Evolutionary conservation across 2,113 vertebrate species (phyloP).

Genomic region (Myrmophylax atrothorax): DNA sequence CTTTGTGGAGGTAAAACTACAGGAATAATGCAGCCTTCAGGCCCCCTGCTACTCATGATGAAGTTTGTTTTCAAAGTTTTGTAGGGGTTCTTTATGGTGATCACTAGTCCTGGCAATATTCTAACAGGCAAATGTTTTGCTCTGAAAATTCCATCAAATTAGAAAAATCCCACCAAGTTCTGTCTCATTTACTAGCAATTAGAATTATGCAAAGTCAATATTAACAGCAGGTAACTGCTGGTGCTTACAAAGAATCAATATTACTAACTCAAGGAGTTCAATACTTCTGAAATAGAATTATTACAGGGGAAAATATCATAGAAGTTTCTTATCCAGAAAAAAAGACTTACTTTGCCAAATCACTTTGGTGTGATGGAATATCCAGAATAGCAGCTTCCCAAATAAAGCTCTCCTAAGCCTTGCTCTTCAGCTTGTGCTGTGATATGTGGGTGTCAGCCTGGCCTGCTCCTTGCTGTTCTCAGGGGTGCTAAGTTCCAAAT

Average conservation of each 20-base stretch:
- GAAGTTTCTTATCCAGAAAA: neutral
- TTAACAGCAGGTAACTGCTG: neutral
- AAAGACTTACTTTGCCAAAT: neutral
- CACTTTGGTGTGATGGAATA: neutral
- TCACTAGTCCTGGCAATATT: neutral
- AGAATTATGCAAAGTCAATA: neutral
- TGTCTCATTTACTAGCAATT: neutral
- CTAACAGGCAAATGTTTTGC: neutral
- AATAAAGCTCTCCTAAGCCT: slow-evolving; percentile 16
- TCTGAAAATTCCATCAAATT: neutral
- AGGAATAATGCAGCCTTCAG: neutral
- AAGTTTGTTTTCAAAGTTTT: neutral
- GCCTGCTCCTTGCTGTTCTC: neutral
- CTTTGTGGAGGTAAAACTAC: neutral
- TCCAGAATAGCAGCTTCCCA: slow-evolving; percentile 41
- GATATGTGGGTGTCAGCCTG: slow-evolving; percentile 33
- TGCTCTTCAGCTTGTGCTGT: neutral
- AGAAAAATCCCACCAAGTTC: neutral
- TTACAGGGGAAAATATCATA: neutral
- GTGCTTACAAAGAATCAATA: neutral
- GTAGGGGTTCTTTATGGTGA: neutral
- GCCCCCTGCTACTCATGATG: accelerated
- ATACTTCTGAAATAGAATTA: neutral
- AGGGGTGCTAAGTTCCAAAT: neutral
- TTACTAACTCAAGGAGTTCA: neutral